Conservation (phyloP, 2,888 invertebrate species). For the Auanema freiburgensis region DNA sequence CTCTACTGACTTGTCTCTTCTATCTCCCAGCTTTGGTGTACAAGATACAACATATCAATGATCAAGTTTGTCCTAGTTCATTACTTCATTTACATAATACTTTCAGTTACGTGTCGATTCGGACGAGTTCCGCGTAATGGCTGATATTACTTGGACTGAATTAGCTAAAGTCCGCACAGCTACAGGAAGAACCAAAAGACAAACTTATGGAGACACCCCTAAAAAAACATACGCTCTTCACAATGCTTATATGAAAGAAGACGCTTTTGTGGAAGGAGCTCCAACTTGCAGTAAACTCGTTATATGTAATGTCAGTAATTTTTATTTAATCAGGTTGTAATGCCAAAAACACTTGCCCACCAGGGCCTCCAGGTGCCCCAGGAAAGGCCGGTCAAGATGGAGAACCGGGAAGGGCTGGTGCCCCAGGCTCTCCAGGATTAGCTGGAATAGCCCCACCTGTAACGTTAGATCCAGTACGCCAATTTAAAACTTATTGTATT, state of each 20-base stretch:
- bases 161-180: conserved; percentile 34
- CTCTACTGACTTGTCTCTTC: conserved; percentile 37
- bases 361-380: conserved; percentile 46
- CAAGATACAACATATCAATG: conserved; percentile 48
- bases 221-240: conserved; percentile 45
- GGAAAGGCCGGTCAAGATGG: conserved; percentile 52
- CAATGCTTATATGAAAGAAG: conserved; percentile 47
- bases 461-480: conserved; percentile 46
- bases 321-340: conserved; percentile 31
- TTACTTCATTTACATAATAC: not conserved
- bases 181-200: conserved; percentile 35
- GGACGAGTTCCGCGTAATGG: conserved; percentile 49
- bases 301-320: not conserved
- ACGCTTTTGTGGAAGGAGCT: conserved; percentile 46
- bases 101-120: conserved; percentile 45
- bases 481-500: not conserved
- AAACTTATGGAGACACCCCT: conserved; percentile 40
- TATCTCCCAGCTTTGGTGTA: conserved; percentile 48
- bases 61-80: conserved; percentile 35
- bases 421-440: conserved; percentile 50
- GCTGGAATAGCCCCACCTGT: conserved; percentile 58
- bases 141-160: conserved; percentile 49
- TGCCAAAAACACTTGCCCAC: conserved; percentile 43
- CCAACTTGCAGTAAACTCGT: conserved; percentile 37
- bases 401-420: conserved; percentile 43